Percentiles rank a stretch among this genome's conserved stretches.
These are phyloP conservation scores for Nemurella pictetii DNA, from an alignment of 2,888 invertebrate genomes.

Conservation along the genomic window DNA sequence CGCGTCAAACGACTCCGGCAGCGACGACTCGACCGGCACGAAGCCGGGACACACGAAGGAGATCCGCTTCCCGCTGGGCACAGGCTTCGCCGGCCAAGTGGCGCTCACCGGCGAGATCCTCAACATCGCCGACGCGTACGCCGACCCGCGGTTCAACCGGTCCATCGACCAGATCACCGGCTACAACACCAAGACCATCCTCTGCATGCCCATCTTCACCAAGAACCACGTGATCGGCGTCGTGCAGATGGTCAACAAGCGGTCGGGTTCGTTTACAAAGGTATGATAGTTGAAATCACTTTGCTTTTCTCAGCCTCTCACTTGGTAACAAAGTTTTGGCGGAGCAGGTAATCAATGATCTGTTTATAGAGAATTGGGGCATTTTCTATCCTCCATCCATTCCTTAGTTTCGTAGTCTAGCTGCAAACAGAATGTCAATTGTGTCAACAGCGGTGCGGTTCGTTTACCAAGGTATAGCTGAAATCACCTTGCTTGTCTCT, in stretches of 20 bases:
- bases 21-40: conserved; percentile 43
- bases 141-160: conserved; percentile 75
- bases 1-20: conserved; percentile 46
- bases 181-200: conserved; percentile 71
- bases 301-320: too few species aligned
- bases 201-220: conserved; percentile 87
- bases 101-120: conserved; percentile 77
- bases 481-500: too few species aligned
- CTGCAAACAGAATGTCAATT: too few species aligned
- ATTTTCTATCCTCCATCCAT: too few species aligned
- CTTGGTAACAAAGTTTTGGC: too few species aligned
- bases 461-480: too few species aligned
- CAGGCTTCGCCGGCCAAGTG: conserved; percentile 82
- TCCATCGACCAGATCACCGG: conserved; percentile 69
- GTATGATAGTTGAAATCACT: conserved; percentile 43
- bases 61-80: conserved; percentile 68
- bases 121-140: conserved; percentile 82
- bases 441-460: too few species aligned
- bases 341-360: too few species aligned
- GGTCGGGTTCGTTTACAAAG: conserved; percentile 53
- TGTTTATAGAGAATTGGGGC: too few species aligned
- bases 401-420: too few species aligned
- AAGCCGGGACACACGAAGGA: conserved; percentile 36
- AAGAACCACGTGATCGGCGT: conserved; percentile 78
- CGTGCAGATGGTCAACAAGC: conserved; percentile 83